Evolutionary conservation across 1,140 invertebrate species (phyloP).

Genomic region (Bombus superbus): DNA sequence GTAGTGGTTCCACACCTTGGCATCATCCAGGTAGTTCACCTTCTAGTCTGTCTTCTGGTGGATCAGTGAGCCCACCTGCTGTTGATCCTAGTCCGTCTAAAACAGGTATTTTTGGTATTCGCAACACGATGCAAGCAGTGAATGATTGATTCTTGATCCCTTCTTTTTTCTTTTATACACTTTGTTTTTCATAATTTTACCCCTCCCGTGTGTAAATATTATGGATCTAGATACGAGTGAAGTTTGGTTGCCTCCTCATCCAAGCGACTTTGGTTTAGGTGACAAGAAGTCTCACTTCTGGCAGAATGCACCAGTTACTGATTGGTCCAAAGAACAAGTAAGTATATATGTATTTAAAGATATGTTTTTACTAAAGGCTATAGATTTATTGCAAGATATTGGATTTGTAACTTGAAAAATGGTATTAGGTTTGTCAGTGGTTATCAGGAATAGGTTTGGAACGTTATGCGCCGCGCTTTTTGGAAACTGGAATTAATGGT

Average conservation of each 20-base stretch:
- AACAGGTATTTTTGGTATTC: conserved; percentile 72
- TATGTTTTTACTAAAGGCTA: neutral
- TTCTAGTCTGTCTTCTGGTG: conserved; percentile 86
- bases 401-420: conserved; percentile 1
- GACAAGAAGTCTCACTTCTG: conserved; percentile 87
- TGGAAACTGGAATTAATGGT: conserved; percentile 93
- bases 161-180: neutral
- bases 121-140: neutral
- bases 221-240: conserved; percentile 80
- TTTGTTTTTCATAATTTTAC: conserved; percentile 3
- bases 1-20: conserved; percentile 74
- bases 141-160: neutral
- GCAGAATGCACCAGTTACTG: conserved; percentile 87
- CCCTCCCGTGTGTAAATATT: conserved; percentile 26
- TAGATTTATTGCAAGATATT: neutral
- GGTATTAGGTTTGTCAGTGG: conserved; percentile 93
- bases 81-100: conserved; percentile 82
- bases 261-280: conserved; percentile 80
- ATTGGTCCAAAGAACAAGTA: conserved; percentile 95
- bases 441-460: conserved; percentile 91
- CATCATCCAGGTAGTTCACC: conserved; percentile 83
- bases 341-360: conserved; percentile 57
- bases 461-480: conserved; percentile 92
- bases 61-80: conserved; percentile 81
- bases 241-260: conserved; percentile 82